These are phyloP conservation scores for Takifugu ocellatus DNA, from an alignment of 2,797 vertebrate species.

Conservation along the genomic window DNA sequence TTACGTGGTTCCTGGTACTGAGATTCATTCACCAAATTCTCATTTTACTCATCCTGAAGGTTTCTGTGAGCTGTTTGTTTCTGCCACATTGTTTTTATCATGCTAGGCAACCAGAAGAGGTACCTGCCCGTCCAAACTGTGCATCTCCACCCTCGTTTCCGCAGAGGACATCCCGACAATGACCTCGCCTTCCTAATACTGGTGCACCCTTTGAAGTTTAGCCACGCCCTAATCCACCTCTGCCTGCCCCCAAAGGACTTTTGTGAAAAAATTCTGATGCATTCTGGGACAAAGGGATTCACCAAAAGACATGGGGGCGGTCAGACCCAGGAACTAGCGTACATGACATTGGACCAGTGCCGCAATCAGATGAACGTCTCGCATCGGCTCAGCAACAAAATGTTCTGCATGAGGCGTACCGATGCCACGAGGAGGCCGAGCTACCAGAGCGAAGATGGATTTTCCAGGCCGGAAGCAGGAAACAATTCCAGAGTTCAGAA, in stretches of 20 bases:
- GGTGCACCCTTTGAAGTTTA: slow-evolving; percentile 53
- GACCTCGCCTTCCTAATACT: slow-evolving; percentile 82
- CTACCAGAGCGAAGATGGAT: background rate
- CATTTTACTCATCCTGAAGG: too few species aligned
- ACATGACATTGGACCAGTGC: slow-evolving; percentile 75
- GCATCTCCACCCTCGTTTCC: slow-evolving; percentile 70
- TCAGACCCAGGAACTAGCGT: slow-evolving; percentile 33
- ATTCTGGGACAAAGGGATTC: slow-evolving; percentile 54
- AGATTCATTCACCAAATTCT: background rate
- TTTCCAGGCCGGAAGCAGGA: background rate
- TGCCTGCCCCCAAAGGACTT: slow-evolving; percentile 87
- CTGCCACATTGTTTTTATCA: background rate
- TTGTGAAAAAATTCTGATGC: slow-evolving; percentile 82
- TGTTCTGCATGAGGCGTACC: slow-evolving; percentile 77
- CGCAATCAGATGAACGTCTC: slow-evolving; percentile 69
- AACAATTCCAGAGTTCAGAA: background rate
- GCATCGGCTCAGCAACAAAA: slow-evolving; percentile 80
- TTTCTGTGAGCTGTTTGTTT: background rate
- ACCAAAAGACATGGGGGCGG: slow-evolving; percentile 11
- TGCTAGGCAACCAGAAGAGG: slow-evolving; percentile 22
- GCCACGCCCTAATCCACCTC: slow-evolving; percentile 65
- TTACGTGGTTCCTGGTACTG: slow-evolving; percentile 66
- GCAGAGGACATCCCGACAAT: slow-evolving; percentile 56
- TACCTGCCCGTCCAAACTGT: background rate
- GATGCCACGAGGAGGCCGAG: background rate